Base-by-base conservation (phyloP, 2,797 vertebrate species). In the Anguilla megastoma region DNA sequence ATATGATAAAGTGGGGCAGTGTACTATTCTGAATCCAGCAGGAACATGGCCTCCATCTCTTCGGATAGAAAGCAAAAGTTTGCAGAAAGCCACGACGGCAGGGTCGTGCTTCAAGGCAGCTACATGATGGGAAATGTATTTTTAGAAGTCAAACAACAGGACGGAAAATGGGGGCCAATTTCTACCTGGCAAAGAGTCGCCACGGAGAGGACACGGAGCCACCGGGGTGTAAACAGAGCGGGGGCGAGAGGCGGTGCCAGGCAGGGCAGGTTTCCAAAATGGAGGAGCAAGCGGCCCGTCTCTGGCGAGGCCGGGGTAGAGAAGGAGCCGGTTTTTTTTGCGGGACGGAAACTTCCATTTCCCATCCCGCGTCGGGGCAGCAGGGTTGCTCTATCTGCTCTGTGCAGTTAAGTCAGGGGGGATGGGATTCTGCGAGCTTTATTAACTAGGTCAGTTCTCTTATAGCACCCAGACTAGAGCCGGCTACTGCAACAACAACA, bases 141-240 rank as follows among this genome's bases (percentile, higher is more conserved):
- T 87, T 87, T 87, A 80, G 86, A 87, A 16, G 52, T 54, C 74
- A 79, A 79, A 79, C 86, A 87, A 79, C 71, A 58, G 86, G 86
- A 79, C 36, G 86, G 41, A 71, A 86, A 69, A 45, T 5, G 63
- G 85, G 86, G 86, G 69, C 50, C 76, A 66, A 30, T 21, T 45
- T 83, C 9, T 87, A 48, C 79, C 86, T 69, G 86, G 33, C 58
- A 83, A 84, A 45, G 41, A 69, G 24, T 14, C 3, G 36, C 80
- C 18, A 10, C 5, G 12, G 54, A 54, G 86, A 45, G 56, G 50
- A 56, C 56, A 30, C 36, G 83, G 56, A 30, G 45, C 48, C 48
- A 41, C 71, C 8, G 27, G 33, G 45, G 14, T 21, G 79, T 84
- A 50, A 66, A 83, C 56, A 83, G n/a, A 80, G 58, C 79, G 4